Evolutionary conservation across 2,888 invertebrate genomes (phyloP), one percentile per base, ranked within the genome.

Genomic region (Apamea anceps): DNA sequence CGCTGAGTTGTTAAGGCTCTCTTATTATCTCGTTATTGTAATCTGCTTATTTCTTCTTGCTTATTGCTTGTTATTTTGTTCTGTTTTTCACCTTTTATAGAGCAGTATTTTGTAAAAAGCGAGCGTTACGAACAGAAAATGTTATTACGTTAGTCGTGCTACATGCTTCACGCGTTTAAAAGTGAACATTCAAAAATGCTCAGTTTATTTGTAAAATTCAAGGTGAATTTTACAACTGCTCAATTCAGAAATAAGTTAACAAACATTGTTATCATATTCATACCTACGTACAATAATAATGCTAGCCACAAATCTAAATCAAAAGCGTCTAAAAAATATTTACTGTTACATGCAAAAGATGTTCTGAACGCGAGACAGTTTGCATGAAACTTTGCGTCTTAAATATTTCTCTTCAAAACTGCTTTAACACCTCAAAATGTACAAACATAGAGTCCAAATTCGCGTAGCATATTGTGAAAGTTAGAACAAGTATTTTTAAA

Each of bases 261-360:
- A 90, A 89, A 85, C 83, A 92, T 62, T 77, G 21, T 93, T 93
- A 92, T 90, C 92, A 92, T 94, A 94, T 94, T 93, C 92, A 93
- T 91, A 91, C 76, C 87, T 82, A 75, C 83, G 79, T 91, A 92
- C 91, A 92, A 93, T 93, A 94, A 93, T 89, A 89, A 91, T 91
- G 88, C 90, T 85, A 90, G 82, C 86, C 86, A 92, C 91, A 92
- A 94, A 89, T 93, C 90, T 91, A 89, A 91, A 91, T 92, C 91
- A 91, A 88, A 90, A 90, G 88, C 90, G 92, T 92, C 91, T 93
- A 89, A 86, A 93, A 93, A 92, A 93, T 92, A 94, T 93, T 93
- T 93, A 93, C 91, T 91, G 91, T 91, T 93, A 93, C 91, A 94
- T 93, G 93, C 93, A 91, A 92, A 93, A 94, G 94, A 95, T 93